phyloP scores from a whole-genome alignment of 2,888 invertebrate genomes.

The Drosophila peninsularis region DNA sequence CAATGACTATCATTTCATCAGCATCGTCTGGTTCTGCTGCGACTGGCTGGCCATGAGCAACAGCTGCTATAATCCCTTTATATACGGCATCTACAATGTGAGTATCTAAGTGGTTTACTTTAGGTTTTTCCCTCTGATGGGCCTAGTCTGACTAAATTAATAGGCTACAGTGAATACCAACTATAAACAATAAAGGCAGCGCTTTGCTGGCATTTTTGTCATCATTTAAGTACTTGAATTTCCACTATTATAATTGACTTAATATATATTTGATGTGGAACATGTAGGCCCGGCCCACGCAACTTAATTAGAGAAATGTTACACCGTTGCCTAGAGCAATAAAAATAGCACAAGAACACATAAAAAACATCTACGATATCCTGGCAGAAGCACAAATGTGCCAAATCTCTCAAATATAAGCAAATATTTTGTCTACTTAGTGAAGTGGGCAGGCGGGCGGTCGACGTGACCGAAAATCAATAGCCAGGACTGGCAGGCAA shows the following conservation, averaged over 20 bases:
- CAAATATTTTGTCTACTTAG: constrained; percentile 44
- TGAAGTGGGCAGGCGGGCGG: neutral
- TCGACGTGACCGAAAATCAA: constrained; percentile 49
- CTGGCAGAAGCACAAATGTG: constrained; percentile 19
- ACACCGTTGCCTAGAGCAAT: constrained; percentile 36
- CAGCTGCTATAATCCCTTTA: constrained; percentile 95
- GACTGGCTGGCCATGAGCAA: constrained; percentile 96
- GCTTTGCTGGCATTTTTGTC: neutral
- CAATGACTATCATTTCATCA: constrained; percentile 91
- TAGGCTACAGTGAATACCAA: neutral
- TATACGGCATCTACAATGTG: constrained; percentile 95
- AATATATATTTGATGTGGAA: neutral
- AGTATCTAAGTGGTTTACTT: constrained; percentile 83
- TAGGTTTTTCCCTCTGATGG: constrained; percentile 1
- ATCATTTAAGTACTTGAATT: neutral
- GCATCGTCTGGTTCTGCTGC: constrained; percentile 93
- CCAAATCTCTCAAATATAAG: constrained; percentile 44
- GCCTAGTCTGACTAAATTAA: neutral
- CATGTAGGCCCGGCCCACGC: constrained; percentile 14
- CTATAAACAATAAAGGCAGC: neutral
- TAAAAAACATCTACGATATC: constrained; percentile 38
- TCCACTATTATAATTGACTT: constrained; percentile 17
- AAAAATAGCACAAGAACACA: constrained; percentile 1
- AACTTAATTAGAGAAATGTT: constrained; percentile 61
- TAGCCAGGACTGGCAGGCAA: constrained; percentile 34